These are phyloP conservation scores for Gnathonemus longibarbis DNA, from an alignment of 2,113 vertebrate genomes.

Conservation along the genomic window DNA sequence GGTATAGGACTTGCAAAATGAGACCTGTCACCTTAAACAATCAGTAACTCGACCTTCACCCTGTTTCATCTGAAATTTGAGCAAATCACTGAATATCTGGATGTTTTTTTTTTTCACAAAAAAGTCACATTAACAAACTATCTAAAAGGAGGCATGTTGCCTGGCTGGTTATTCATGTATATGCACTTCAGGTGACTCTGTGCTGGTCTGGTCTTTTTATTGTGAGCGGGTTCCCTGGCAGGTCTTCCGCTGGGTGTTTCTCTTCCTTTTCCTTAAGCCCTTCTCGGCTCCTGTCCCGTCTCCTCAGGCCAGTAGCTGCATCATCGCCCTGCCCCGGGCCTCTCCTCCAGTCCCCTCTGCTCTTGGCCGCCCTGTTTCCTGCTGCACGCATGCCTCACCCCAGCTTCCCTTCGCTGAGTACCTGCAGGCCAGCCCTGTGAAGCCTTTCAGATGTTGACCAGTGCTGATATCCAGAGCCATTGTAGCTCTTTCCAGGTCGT, in stretches of 20 bases:
- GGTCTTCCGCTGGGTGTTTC: neutral
- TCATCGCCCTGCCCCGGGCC: neutral
- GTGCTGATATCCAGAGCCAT: neutral
- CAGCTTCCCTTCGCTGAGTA: neutral
- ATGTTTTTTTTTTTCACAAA: neutral
- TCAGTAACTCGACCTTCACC: neutral
- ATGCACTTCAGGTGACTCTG: neutral
- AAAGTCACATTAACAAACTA: neutral
- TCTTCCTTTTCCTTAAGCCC: neutral
- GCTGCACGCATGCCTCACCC: neutral
- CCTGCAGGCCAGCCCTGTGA: neutral
- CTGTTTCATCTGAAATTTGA: neutral
- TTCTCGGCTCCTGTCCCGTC: neutral
- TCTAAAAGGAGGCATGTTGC: neutral
- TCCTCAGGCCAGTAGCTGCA: neutral
- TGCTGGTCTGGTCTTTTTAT: neutral
- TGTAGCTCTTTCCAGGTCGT: neutral
- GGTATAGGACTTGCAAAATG: neutral
- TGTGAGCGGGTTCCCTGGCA: neutral
- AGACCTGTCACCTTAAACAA: neutral
- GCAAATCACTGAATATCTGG: neutral
- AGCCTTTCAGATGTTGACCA: neutral
- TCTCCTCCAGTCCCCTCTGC: neutral
- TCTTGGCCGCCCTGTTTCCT: neutral
- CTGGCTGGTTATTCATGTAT: neutral